phyloP scores from a whole-genome alignment of 2,797 vertebrate species.

The Melanotaenia pygmaea region DNA sequence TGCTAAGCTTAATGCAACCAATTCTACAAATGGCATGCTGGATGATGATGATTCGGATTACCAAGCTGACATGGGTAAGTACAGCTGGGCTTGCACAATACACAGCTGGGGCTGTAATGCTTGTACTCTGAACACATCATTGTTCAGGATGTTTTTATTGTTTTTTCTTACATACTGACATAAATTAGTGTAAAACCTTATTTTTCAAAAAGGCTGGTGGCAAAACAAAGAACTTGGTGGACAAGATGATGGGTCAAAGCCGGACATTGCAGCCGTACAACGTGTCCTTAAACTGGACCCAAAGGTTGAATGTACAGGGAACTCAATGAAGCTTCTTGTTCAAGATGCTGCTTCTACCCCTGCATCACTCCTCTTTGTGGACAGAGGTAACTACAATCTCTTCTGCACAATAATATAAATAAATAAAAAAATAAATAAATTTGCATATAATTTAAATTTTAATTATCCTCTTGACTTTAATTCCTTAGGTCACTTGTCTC shows the following conservation, averaged over 20 bases:
- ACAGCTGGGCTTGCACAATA: not conserved
- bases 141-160: not conserved
- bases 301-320: slow-evolving; percentile 75
- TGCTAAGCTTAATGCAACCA: slow-evolving; percentile 3
- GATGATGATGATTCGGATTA: slow-evolving; percentile 58
- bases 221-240: slow-evolving; percentile 11
- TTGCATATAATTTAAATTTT: too few relatives aligned
- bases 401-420: too few relatives aligned
- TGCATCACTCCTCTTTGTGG: slow-evolving; percentile 71
- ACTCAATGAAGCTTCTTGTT: slow-evolving; percentile 77
- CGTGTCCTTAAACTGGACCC: slow-evolving; percentile 74
- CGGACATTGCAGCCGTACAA: slow-evolving; percentile 38
- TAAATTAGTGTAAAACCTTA: not conserved
- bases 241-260: not conserved
- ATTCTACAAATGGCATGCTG: not conserved
- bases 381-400: slow-evolving; percentile 67
- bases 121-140: not conserved
- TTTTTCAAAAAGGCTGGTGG: slow-evolving; percentile 57
- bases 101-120: not conserved
- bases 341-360: slow-evolving; percentile 45
- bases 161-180: not conserved
- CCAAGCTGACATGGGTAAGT: slow-evolving; percentile 78
- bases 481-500: slow-evolving; percentile 48
- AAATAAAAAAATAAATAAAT: too few relatives aligned
- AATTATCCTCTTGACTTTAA: not conserved